phyloP scores from a whole-genome alignment of 2,797 vertebrate genomes.

The Spinus olivaceus region DNA sequence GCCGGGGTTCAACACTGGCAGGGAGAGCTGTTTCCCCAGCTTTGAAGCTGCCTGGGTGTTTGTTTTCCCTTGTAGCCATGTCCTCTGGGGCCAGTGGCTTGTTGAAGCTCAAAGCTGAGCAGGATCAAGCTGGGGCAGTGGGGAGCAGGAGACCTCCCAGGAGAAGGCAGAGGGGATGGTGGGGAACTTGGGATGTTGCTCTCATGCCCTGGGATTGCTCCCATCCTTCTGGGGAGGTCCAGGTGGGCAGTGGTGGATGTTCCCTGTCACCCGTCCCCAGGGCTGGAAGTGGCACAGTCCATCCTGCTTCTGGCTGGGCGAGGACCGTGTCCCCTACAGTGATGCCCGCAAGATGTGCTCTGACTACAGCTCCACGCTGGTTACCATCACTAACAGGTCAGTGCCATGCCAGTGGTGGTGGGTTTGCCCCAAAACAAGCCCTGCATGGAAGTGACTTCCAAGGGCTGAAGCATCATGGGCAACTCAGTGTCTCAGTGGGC shows the following conservation, averaged over 20 bases:
- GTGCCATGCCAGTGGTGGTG: fast-evolving
- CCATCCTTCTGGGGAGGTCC: background rate
- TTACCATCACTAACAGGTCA: constrained; percentile 91
- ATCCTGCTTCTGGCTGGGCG: constrained; percentile 91
- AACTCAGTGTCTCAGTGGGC: fast-evolving
- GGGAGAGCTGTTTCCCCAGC: background rate
- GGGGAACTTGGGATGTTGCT: background rate
- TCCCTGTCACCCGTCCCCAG: constrained; percentile 60
- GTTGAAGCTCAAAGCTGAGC: background rate
- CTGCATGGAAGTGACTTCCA: background rate
- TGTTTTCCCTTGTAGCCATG: background rate
- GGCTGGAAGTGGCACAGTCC: constrained; percentile 98
- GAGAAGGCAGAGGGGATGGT: background rate
- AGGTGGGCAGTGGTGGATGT: background rate
- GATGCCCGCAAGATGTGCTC: constrained; percentile 85
- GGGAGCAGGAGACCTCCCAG: background rate
- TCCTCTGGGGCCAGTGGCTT: background rate
- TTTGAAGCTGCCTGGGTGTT: constrained; percentile 39
- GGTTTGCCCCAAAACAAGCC: background rate
- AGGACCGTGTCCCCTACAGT: constrained; percentile 82
- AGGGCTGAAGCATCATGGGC: background rate
- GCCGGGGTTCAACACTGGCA: background rate
- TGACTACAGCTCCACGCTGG: constrained; percentile 78
- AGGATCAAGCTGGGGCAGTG: background rate
- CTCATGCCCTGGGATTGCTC: fast-evolving